phyloP scores from a whole-genome alignment of 1,140 invertebrate genomes.

The Nixonia krombeini region DNA sequence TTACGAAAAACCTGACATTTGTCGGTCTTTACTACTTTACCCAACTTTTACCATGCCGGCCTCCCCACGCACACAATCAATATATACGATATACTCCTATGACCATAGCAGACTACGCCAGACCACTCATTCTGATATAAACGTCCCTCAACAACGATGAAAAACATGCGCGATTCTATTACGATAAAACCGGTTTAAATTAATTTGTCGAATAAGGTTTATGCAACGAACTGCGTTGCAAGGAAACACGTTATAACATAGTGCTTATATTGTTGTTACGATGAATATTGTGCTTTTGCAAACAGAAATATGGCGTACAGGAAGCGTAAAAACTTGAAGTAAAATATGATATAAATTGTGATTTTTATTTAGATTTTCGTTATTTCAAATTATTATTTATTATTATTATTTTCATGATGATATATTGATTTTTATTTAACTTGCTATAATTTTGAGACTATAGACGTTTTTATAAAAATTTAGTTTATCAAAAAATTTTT shows the following conservation, averaged over 20 bases:
- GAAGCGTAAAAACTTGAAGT: neutral
- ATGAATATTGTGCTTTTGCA: neutral
- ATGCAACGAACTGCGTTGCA: neutral
- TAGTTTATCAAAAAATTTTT: too few relatives aligned
- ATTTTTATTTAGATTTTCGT: too few relatives aligned
- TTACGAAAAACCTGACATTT: constrained; percentile 62
- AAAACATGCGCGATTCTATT: constrained; percentile 1
- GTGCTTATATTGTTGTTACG: too few relatives aligned
- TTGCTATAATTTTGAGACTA: too few relatives aligned
- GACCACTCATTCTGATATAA: neutral
- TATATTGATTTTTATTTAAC: too few relatives aligned
- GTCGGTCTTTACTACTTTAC: constrained; percentile 52
- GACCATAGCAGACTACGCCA: constrained; percentile 1
- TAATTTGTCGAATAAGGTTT: neutral
- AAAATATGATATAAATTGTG: too few relatives aligned
- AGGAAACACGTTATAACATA: neutral
- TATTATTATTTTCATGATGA: too few relatives aligned
- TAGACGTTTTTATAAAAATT: too few relatives aligned
- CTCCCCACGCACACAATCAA: constrained; percentile 58
- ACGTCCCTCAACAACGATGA: neutral
- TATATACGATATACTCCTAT: constrained; percentile 30
- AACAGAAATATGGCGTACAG: neutral
- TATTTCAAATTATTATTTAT: too few relatives aligned
- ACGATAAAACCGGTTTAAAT: neutral
- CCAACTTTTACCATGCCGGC: constrained; percentile 59